These are phyloP conservation scores for Lepidocyrtoides sp. DNA, from an alignment of 2,888 invertebrate species.

Conservation along the genomic window DNA sequence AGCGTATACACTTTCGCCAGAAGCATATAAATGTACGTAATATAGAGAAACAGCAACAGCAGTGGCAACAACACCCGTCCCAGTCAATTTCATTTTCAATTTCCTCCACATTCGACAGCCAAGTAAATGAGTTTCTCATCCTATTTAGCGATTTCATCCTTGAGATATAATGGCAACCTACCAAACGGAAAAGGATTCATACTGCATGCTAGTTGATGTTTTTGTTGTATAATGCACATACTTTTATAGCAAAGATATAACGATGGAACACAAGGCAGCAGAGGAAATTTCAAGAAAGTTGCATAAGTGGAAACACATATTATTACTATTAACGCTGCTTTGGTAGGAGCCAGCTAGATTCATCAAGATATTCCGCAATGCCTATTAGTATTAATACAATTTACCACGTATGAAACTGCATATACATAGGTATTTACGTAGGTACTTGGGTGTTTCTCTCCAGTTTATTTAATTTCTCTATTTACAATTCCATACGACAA, in stretches of 20 bases:
- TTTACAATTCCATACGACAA: slow-evolving; percentile 38
- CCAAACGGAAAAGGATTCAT: slow-evolving; percentile 23
- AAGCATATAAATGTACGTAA: neutral
- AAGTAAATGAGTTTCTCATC: slow-evolving; percentile 78
- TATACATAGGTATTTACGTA: neutral
- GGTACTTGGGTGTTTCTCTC: neutral
- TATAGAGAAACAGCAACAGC: slow-evolving; percentile 19
- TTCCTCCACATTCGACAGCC: slow-evolving; percentile 74
- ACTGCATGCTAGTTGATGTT: neutral
- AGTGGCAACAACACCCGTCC: slow-evolving; percentile 53
- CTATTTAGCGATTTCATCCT: slow-evolving; percentile 72
- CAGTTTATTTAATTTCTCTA: slow-evolving; percentile 50
- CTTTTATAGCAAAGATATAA: neutral
- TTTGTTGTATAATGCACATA: too few relatives aligned
- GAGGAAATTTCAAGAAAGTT: neutral
- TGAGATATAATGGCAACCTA: slow-evolving; percentile 50
- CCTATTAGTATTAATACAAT: slow-evolving; percentile 47
- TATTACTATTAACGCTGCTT: neutral
- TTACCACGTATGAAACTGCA: neutral
- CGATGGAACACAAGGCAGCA: neutral
- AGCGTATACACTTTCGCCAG: neutral
- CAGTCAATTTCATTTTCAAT: slow-evolving; percentile 80
- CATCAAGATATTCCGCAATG: neutral
- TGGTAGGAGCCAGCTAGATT: neutral
- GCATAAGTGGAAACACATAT: neutral